Evolutionary conservation across 1,140 invertebrate genomes (phyloP).

Genomic region (Mactra quadrangularis): DNA sequence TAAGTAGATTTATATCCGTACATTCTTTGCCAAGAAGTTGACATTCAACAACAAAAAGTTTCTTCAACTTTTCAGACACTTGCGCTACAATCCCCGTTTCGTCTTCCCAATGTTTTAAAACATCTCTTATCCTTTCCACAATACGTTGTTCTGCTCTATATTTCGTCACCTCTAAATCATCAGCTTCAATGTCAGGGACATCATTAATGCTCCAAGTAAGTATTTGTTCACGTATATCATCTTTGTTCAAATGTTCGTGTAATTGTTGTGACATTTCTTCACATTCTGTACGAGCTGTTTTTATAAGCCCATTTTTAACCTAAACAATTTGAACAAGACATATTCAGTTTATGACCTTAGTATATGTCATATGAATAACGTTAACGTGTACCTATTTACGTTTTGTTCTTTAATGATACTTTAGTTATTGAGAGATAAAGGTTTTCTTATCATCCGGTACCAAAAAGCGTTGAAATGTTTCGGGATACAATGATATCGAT

Average conservation of each 20-base stretch:
- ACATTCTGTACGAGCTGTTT: constrained; percentile 45
- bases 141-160: constrained; percentile 59
- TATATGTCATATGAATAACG: too few species aligned
- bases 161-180: constrained; percentile 64
- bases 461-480: neutral
- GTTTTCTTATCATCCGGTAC: too few species aligned
- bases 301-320: constrained; percentile 50
- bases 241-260: constrained; percentile 12
- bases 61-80: constrained; percentile 32
- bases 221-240: constrained; percentile 24
- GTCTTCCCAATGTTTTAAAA: constrained; percentile 54
- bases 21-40: constrained; percentile 53
- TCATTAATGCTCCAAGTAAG: constrained; percentile 50
- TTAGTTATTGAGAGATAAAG: too few species aligned
- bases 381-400: too few species aligned
- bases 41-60: constrained; percentile 61
- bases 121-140: constrained; percentile 35
- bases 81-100: neutral
- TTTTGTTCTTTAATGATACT: too few species aligned
- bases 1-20: constrained; percentile 52
- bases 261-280: constrained; percentile 24
- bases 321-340: constrained; percentile 3
- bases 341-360: too few species aligned
- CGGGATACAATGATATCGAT: too few species aligned
- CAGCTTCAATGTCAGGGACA: constrained; percentile 40